phyloP scores from a whole-genome alignment of 2,113 vertebrate genomes.

The Xyliphius kryptos region DNA sequence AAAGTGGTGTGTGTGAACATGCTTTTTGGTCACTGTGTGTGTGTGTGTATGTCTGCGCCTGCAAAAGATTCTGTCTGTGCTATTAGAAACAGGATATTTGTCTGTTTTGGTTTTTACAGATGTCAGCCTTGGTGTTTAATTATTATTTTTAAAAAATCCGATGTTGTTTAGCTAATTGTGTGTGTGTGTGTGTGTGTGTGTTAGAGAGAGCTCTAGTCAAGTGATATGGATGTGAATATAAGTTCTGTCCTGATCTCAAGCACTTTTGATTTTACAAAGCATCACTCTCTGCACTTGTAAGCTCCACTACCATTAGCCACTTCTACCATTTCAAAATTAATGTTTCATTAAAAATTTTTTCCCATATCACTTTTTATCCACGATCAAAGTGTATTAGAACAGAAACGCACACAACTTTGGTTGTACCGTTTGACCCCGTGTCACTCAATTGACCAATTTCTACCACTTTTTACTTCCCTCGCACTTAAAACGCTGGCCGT shows the following conservation, averaged over 20 bases:
- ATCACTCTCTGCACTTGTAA: slow-evolving; percentile 35
- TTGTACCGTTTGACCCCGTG: no score
- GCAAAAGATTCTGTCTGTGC: no score
- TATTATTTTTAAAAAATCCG: neutral
- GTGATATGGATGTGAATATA: slow-evolving; percentile 41
- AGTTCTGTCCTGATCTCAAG: slow-evolving; percentile 36
- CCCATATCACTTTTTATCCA: slow-evolving; percentile 40
- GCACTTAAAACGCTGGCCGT: slow-evolving; percentile 39
- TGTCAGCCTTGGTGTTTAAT: neutral
- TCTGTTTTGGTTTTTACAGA: slow-evolving; percentile 12
- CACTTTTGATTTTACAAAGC: slow-evolving; percentile 34
- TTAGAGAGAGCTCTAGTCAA: slow-evolving; percentile 38
- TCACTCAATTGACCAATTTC: no score
- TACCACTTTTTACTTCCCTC: no score
- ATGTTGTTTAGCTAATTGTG: slow-evolving; percentile 32
- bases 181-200: slow-evolving; percentile 39
- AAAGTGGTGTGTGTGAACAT: no score
- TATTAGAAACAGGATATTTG: no score
- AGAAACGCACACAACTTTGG: slow-evolving; percentile 43
- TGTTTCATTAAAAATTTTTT: no score
- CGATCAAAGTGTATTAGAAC: slow-evolving; percentile 67
- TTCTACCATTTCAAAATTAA: slow-evolving; percentile 34
- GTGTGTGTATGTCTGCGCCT: no score
- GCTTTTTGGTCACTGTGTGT: no score
- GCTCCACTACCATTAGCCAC: slow-evolving; percentile 44